Conservation (phyloP, 2,113 vertebrate species). For the Heterotis niloticus region DNA sequence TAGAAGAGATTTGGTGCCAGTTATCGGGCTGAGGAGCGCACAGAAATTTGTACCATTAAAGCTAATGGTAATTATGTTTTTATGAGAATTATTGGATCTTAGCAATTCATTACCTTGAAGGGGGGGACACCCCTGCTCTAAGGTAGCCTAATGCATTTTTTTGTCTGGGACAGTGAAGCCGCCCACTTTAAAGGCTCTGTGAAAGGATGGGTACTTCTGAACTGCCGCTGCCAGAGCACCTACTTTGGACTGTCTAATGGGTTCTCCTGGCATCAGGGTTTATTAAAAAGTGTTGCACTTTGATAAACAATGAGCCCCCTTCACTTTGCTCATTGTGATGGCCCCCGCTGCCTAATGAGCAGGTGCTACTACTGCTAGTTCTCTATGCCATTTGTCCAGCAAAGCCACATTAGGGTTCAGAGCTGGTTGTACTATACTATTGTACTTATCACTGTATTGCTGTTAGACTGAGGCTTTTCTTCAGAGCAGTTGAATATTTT, state of each 20-base stretch:
- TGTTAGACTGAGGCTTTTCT: background rate
- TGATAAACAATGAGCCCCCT: slow-evolving; percentile 18
- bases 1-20: too few relatives aligned
- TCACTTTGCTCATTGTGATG: background rate
- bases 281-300: slow-evolving; percentile 12
- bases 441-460: background rate
- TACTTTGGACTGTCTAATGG: slow-evolving; percentile 14
- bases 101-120: too few relatives aligned
- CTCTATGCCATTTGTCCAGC: background rate
- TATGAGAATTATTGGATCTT: too few relatives aligned
- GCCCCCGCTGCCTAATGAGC: background rate
- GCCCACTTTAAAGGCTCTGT: background rate
- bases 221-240: too few relatives aligned
- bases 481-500: too few relatives aligned
- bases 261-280: slow-evolving; percentile 6
- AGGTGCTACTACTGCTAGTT: background rate
- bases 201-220: background rate
- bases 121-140: background rate
- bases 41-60: too few relatives aligned
- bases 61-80: too few relatives aligned
- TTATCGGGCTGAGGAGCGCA: too few relatives aligned
- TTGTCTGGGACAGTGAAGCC: background rate
- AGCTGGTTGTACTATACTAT: background rate
- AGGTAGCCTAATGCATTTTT: background rate
- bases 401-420: too few relatives aligned